Evolutionary conservation across 2,888 invertebrate species (phyloP).

Genomic region (Lasioglossum malachurum): DNA sequence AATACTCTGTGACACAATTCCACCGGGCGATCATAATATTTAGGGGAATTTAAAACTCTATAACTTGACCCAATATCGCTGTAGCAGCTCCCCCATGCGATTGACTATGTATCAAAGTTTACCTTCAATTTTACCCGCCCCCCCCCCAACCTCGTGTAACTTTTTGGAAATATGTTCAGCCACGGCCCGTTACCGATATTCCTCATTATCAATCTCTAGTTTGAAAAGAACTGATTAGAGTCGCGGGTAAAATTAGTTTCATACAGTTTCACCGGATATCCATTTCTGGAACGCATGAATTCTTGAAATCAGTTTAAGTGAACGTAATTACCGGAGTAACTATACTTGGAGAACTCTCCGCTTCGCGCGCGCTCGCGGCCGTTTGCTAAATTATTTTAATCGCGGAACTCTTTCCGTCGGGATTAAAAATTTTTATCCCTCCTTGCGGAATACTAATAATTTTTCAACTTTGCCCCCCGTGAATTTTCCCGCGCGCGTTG

Average conservation of each 20-base stretch:
- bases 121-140: conserved; percentile 19
- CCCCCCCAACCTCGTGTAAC: neutral
- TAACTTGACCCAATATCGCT: conserved; percentile 26
- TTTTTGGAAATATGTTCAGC: conserved; percentile 22
- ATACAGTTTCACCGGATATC: neutral
- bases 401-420: conserved; percentile 6
- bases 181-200: neutral
- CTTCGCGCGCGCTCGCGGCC: neutral
- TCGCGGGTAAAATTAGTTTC: neutral
- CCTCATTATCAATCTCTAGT: conserved; percentile 7
- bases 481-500: neutral
- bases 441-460: conserved; percentile 6
- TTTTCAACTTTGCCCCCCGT: neutral
- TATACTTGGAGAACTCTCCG: neutral
- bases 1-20: conserved; percentile 7
- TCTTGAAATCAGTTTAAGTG: neutral
- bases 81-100: neutral
- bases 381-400: conserved; percentile 4
- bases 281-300: neutral
- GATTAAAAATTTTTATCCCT: neutral
- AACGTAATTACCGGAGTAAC: neutral
- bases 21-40: neutral
- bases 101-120: conserved; percentile 3
- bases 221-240: neutral
- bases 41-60: conserved; percentile 12